Evolutionary conservation across 2,113 vertebrate genomes (phyloP).

Genomic region (Malurus elegans): DNA sequence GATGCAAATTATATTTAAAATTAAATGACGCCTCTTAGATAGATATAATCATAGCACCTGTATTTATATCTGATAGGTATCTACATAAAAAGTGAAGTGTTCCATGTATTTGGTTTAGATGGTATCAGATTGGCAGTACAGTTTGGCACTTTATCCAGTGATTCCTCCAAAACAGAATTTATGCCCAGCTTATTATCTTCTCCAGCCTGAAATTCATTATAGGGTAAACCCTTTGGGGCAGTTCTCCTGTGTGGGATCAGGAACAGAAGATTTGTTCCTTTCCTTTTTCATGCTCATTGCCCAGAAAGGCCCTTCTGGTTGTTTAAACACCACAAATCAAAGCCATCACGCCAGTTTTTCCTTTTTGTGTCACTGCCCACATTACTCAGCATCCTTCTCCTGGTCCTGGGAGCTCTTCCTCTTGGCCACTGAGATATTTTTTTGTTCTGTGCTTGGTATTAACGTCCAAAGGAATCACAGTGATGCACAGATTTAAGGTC

Average conservation of each 20-base stretch:
- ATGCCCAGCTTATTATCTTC: neutral
- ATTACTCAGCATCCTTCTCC: conserved; percentile 62
- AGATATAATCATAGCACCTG: neutral
- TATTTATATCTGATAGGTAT: neutral
- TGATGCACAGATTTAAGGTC: conserved; percentile 85
- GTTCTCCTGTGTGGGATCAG: neutral
- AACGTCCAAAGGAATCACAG: conserved; percentile 80
- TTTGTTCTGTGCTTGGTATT: conserved; percentile 60
- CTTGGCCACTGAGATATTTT: conserved; percentile 61
- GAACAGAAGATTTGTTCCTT: conserved; percentile 1
- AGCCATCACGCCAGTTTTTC: conserved; percentile 73
- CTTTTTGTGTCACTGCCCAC: conserved; percentile 82
- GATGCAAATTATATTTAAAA: neutral
- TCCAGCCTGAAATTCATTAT: neutral
- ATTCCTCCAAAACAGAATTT: neutral
- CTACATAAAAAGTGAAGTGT: neutral
- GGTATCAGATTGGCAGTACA: neutral
- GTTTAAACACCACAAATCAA: conserved; percentile 75
- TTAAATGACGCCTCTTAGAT: neutral
- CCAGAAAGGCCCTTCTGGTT: conserved; percentile 59
- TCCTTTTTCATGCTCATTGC: conserved; percentile 30
- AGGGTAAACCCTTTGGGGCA: neutral
- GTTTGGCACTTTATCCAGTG: neutral
- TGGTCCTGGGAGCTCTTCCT: conserved; percentile 65
- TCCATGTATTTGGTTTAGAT: neutral